phyloP scores from a whole-genome alignment of 2,113 vertebrate species.

The Lichenostomus cassidix region DNA sequence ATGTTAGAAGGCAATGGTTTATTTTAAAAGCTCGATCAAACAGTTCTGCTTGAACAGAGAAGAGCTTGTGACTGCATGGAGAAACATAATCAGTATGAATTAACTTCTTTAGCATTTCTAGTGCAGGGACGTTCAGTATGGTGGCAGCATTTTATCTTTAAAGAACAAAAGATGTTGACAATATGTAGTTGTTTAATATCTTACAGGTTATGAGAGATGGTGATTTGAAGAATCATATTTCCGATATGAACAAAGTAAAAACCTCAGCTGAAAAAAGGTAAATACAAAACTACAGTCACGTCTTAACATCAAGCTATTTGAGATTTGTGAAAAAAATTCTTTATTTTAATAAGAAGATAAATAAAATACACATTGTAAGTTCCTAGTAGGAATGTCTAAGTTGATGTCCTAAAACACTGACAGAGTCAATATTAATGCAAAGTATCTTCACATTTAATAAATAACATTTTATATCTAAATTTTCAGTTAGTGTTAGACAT shows the following conservation, averaged over 20 bases:
- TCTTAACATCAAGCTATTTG: background rate
- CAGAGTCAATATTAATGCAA: background rate
- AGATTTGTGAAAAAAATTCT: background rate
- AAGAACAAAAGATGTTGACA: background rate
- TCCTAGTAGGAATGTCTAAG: too few relatives aligned
- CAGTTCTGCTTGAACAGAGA: background rate
- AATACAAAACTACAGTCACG: background rate
- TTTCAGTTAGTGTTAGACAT: background rate
- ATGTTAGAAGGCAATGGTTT: background rate
- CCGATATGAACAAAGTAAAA: slow-evolving; percentile 92
- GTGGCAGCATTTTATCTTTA: background rate
- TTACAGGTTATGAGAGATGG: slow-evolving; percentile 78
- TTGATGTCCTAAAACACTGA: background rate
- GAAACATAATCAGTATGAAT: background rate
- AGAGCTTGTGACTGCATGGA: background rate
- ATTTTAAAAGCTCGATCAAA: background rate
- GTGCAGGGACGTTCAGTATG: background rate
- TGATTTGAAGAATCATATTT: slow-evolving; percentile 72
- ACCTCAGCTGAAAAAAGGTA: slow-evolving; percentile 91
- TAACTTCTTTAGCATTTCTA: background rate
- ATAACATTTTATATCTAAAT: background rate
- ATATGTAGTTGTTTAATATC: slow-evolving; percentile 23
- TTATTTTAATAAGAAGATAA: background rate
- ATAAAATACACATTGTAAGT: background rate
- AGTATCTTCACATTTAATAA: background rate